Conservation (phyloP, 2,888 invertebrate genomes). For the Agrochola litura region DNA sequence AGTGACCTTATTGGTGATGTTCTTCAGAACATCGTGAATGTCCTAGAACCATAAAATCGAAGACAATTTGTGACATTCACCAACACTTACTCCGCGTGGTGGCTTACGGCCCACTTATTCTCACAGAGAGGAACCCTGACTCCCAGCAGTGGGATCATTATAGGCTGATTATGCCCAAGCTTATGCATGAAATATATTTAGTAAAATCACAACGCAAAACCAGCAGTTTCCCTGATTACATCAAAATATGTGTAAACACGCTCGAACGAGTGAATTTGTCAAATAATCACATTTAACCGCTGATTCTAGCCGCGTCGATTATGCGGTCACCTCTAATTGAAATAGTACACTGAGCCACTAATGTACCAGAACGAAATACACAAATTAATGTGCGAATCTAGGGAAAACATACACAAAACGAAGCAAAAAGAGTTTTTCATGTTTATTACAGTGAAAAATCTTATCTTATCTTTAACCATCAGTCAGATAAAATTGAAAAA, state of each 20-base stretch:
- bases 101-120: background rate
- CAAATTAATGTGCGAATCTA: background rate
- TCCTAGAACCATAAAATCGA: background rate
- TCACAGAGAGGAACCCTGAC: background rate
- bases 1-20: background rate
- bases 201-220: slow-evolving; percentile 27
- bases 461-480: too few relatives aligned
- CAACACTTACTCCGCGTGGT: background rate
- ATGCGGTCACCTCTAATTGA: slow-evolving; percentile 47
- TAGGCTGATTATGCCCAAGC: background rate
- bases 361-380: slow-evolving; percentile 9
- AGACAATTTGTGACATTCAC: background rate
- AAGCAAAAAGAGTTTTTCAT: too few relatives aligned
- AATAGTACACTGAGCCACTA: slow-evolving; percentile 28
- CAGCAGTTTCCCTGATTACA: slow-evolving; percentile 44
- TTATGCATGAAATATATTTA: slow-evolving; percentile 2
- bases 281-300: slow-evolving; percentile 47
- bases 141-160: background rate
- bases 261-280: slow-evolving; percentile 30
- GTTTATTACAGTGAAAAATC: too few relatives aligned
- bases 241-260: slow-evolving; percentile 50
- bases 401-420: background rate
- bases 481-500: too few relatives aligned
- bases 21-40: background rate
- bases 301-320: slow-evolving; percentile 35